A percentile compares a stretch with the other conserved stretches of the same genome.
Evolutionary conservation across 2,113 vertebrate genomes (phyloP).

Genomic region (Menura novaehollandiae): DNA sequence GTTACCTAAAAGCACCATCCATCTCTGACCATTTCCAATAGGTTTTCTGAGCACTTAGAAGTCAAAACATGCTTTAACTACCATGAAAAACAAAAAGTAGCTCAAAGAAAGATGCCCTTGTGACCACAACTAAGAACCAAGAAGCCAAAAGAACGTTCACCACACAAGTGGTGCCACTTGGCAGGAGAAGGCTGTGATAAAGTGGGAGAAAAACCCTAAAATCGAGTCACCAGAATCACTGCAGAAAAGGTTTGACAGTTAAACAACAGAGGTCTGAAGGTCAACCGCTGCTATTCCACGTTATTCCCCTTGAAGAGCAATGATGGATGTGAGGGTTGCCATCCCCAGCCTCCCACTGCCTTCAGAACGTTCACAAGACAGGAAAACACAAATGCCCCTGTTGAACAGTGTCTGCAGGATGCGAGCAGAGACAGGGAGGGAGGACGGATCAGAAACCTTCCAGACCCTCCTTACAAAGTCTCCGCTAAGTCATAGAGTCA

Average conservation of each 20-base stretch:
- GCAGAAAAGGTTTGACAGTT: not conserved
- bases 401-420: not conserved
- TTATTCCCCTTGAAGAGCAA: too few species aligned
- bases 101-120: not conserved
- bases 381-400: not conserved
- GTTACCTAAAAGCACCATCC: constrained; percentile 7
- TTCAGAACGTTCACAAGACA: not conserved
- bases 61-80: not conserved
- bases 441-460: not conserved
- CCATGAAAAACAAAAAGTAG: not conserved
- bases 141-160: not conserved
- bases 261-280: not conserved
- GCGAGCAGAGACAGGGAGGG: not conserved
- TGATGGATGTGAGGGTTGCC: not conserved
- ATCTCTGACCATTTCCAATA: not conserved
- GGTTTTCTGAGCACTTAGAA: not conserved
- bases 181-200: not conserved
- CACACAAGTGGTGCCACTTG: too few species aligned
- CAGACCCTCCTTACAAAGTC: not conserved
- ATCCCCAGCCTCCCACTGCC: not conserved
- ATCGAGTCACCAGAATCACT: not conserved
- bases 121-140: not conserved
- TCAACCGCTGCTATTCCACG: not conserved
- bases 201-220: not conserved
- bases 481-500: not conserved